These are phyloP conservation scores for Hippopotamyrus pictus DNA, from an alignment of 2,797 vertebrate genomes.

Conservation along the genomic window DNA sequence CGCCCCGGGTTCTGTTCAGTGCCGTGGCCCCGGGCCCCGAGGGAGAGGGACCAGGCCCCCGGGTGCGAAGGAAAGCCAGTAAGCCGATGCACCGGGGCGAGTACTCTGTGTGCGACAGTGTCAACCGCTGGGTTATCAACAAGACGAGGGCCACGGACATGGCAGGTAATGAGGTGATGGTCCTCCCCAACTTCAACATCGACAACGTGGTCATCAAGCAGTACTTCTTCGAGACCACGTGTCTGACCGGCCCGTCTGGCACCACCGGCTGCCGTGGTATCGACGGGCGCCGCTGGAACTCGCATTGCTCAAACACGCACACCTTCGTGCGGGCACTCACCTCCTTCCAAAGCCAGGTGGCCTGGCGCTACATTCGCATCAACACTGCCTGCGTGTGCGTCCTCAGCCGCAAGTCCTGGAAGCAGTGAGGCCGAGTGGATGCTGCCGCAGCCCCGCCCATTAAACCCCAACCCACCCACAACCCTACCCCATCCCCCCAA, in stretches of 20 bases:
- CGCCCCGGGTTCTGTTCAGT: conserved; percentile 85
- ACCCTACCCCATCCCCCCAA: background rate
- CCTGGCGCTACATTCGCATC: conserved; percentile 92
- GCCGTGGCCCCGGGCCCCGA: conserved; percentile 66
- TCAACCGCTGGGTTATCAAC: conserved; percentile 86
- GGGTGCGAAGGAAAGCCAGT: conserved; percentile 67
- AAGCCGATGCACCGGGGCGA: conserved; percentile 82
- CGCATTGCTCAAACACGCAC: conserved; percentile 94
- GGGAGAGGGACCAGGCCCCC: conserved; percentile 41
- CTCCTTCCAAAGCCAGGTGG: conserved; percentile 76
- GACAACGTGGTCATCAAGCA: conserved; percentile 88
- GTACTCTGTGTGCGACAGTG: conserved; percentile 91
- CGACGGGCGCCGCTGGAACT: conserved; percentile 94
- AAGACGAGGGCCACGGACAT: conserved; percentile 90
- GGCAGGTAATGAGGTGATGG: conserved; percentile 83
- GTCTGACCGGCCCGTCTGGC: conserved; percentile 44
- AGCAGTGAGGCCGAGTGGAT: conserved; percentile 56
- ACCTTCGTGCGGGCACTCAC: conserved; percentile 93
- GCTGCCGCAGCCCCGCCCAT: conserved; percentile 9
- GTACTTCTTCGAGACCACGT: conserved; percentile 95
- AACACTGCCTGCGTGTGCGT: conserved; percentile 94
- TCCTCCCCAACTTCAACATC: conserved; percentile 83
- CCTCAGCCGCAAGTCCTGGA: conserved; percentile 83
- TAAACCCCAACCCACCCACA: background rate
- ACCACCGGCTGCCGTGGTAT: conserved; percentile 83